phyloP scores from a whole-genome alignment of 53 echinoderm and acorn worm genomes.

The Holothuria scabra region DNA sequence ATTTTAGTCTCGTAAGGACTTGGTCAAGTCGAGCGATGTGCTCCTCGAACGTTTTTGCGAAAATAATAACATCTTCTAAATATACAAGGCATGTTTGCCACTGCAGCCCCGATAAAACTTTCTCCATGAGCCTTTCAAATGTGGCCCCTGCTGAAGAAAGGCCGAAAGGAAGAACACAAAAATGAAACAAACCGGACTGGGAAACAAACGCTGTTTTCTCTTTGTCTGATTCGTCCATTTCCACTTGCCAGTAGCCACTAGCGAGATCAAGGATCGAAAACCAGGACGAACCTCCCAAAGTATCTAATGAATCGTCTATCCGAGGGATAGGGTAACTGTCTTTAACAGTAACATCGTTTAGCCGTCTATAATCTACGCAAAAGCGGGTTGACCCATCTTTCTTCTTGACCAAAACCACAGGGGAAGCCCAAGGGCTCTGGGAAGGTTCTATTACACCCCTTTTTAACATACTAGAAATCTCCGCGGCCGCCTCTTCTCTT shows the following conservation, averaged over 20 bases:
- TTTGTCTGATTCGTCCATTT: slow-evolving; percentile 1
- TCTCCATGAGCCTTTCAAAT: slow-evolving; percentile 31
- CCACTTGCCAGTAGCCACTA: slow-evolving; percentile 48
- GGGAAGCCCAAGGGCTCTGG: slow-evolving; percentile 1
- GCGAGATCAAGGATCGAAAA: slow-evolving; percentile 31
- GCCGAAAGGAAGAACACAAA: slow-evolving; percentile 33
- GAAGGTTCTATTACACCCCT: slow-evolving; percentile 16
- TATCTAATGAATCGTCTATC: slow-evolving; percentile 37
- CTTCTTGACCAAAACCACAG: not conserved
- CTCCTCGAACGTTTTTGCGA: slow-evolving; percentile 5
- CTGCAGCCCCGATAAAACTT: slow-evolving; percentile 3
- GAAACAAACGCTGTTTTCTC: slow-evolving; percentile 48
- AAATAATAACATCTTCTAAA: slow-evolving; percentile 26
- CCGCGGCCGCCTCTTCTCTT: not conserved
- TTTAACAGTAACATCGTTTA: slow-evolving; percentile 1
- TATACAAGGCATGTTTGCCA: slow-evolving; percentile 13
- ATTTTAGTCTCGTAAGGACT: not conserved
- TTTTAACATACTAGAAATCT: not conserved
- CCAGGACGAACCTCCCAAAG: slow-evolving; percentile 19
- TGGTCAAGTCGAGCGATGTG: not conserved
- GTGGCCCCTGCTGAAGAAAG: slow-evolving; percentile 24
- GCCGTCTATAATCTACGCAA: slow-evolving; percentile 11
- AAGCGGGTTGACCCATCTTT: slow-evolving; percentile 4
- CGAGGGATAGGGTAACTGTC: slow-evolving; percentile 25
- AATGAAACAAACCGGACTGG: slow-evolving; percentile 33